These are phyloP conservation scores for Champsocephalus esox DNA, from an alignment of 2,797 vertebrate genomes.

Conservation along the genomic window DNA sequence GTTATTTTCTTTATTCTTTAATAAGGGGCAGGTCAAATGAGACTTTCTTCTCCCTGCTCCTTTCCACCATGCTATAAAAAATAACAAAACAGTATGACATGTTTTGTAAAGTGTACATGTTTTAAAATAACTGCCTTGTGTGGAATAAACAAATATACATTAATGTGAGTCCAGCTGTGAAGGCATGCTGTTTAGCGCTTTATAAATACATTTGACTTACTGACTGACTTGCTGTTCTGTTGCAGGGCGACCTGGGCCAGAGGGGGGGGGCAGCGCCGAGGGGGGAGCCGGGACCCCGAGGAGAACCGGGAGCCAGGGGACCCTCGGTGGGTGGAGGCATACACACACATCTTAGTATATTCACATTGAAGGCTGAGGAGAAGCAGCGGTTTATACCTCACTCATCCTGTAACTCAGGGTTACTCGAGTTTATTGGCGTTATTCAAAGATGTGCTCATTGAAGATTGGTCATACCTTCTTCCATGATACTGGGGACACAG, in stretches of 20 bases:
- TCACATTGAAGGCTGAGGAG: background rate
- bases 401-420: background rate
- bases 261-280: slow-evolving; percentile 40
- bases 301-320: slow-evolving; percentile 67
- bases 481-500: too few relatives aligned
- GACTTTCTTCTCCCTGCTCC: too few relatives aligned
- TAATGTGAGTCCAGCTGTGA: background rate
- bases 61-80: too few relatives aligned
- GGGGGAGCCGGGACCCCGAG: slow-evolving; percentile 63
- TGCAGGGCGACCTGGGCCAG: slow-evolving; percentile 65
- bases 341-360: background rate
- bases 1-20: too few relatives aligned
- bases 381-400: background rate
- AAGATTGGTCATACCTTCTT: background rate
- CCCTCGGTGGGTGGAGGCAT: slow-evolving; percentile 34
- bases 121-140: too few relatives aligned
- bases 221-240: background rate
- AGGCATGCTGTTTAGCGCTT: background rate
- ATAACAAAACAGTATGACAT: too few relatives aligned
- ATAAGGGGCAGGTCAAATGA: too few relatives aligned
- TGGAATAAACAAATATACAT: too few relatives aligned
- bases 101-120: too few relatives aligned
- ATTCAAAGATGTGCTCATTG: background rate
- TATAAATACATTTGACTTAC: too few relatives aligned
- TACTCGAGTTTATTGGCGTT: background rate